Conservation (phyloP, 1,140 invertebrate species). For the Zaprionus ornatus region DNA sequence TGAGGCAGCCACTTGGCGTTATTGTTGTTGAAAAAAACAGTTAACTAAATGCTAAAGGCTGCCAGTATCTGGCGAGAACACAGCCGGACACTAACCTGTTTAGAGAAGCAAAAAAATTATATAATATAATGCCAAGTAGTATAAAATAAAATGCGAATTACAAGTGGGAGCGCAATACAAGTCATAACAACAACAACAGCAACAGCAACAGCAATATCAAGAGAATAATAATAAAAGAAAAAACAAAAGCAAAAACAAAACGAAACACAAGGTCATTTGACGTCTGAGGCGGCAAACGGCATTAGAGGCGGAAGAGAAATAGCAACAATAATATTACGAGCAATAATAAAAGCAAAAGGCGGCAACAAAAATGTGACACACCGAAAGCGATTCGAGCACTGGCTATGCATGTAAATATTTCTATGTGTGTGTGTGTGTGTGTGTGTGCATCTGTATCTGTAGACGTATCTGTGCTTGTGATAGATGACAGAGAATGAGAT, state of each 20-base stretch:
- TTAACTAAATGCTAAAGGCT: conserved; percentile 51
- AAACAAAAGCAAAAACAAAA: conserved; percentile 47
- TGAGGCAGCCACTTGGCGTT: conserved; percentile 10
- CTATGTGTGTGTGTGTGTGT: conserved; percentile 3
- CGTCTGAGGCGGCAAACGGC: conserved; percentile 49
- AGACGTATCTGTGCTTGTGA: not conserved
- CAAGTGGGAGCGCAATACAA: conserved; percentile 66
- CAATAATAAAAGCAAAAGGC: conserved; percentile 58
- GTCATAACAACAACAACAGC: conserved; percentile 16
- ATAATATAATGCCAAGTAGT: conserved; percentile 59
- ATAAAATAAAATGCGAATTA: conserved; percentile 68
- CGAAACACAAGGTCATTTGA: conserved; percentile 67
- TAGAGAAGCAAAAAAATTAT: conserved; percentile 53
- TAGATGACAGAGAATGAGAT: conserved; percentile 3
- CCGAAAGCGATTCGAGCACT: conserved; percentile 57
- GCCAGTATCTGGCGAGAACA: conserved; percentile 56
- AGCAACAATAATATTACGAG: conserved; percentile 66
- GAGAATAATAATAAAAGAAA: conserved; percentile 38
- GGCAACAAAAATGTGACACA: conserved; percentile 70
- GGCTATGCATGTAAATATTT: not conserved
- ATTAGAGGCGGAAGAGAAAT: conserved; percentile 77
- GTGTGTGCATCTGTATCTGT: conserved; percentile 7
- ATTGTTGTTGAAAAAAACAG: conserved; percentile 42
- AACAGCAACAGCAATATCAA: conserved; percentile 35
- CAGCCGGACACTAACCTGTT: conserved; percentile 38